Evolutionary conservation across 1,140 invertebrate species (phyloP).

Genomic region (Orius insidiosus): DNA sequence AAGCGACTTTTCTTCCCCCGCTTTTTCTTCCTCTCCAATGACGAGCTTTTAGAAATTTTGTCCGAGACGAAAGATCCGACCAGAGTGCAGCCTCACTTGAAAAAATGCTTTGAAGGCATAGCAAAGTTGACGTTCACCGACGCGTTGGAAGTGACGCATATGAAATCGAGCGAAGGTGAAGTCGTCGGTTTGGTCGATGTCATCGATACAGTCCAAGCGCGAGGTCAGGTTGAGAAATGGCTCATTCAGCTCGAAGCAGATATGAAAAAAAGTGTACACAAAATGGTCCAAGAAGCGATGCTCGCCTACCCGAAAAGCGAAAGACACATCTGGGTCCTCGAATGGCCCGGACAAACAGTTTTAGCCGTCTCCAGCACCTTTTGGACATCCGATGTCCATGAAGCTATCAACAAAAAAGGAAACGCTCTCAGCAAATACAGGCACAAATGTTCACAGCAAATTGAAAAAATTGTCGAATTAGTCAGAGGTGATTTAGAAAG

Average conservation of each 20-base stretch:
- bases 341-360: constrained; percentile 78
- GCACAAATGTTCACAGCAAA: constrained; percentile 39
- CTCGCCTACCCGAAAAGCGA: constrained; percentile 44
- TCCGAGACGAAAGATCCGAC: constrained; percentile 94
- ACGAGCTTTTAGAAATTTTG: constrained; percentile 87
- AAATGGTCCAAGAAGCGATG: constrained; percentile 32
- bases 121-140: constrained; percentile 69
- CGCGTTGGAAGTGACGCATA: constrained; percentile 69
- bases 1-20: constrained; percentile 85
- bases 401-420: constrained; percentile 40
- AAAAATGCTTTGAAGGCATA: constrained; percentile 93
- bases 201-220: constrained; percentile 73
- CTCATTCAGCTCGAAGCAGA: constrained; percentile 72
- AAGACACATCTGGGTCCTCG: constrained; percentile 63
- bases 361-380: constrained; percentile 73
- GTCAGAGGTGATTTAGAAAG: constrained; percentile 70
- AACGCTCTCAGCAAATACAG: constrained; percentile 35
- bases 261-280: constrained; percentile 77
- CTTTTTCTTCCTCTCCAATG: constrained; percentile 96
- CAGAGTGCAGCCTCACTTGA: constrained; percentile 90
- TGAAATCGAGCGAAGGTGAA: constrained; percentile 81
- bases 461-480: constrained; percentile 72
- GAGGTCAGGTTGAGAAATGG: constrained; percentile 96
- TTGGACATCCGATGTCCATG: constrained; percentile 76
- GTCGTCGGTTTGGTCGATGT: constrained; percentile 53